Evolutionary conservation across 2,797 vertebrate genomes (phyloP).

Genomic region (Hydrolagus colliei): DNA sequence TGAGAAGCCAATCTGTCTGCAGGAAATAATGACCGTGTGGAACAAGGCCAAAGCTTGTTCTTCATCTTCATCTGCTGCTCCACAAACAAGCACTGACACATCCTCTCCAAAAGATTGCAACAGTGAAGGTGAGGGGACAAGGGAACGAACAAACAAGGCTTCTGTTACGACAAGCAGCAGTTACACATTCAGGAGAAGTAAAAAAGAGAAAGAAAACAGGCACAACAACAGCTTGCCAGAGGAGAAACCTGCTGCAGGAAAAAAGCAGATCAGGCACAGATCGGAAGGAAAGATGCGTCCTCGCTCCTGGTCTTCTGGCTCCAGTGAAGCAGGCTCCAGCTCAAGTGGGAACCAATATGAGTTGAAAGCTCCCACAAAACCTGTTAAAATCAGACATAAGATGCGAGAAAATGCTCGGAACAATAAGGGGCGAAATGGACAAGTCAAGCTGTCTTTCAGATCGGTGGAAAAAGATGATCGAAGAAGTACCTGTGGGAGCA

Average conservation of each 20-base stretch:
- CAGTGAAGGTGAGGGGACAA: constrained; percentile 78
- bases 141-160: constrained; percentile 61
- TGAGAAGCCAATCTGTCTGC: constrained; percentile 95
- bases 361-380: constrained; percentile 65
- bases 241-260: constrained; percentile 65
- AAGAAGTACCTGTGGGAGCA: constrained; percentile 58
- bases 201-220: constrained; percentile 81
- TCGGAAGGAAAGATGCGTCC: constrained; percentile 79
- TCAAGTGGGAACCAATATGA: constrained; percentile 87
- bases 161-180: constrained; percentile 55
- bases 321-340: constrained; percentile 91
- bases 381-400: constrained; percentile 79
- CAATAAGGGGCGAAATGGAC: constrained; percentile 75
- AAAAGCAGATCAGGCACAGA: constrained; percentile 76
- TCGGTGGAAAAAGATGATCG: constrained; percentile 69
- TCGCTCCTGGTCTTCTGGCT: constrained; percentile 94
- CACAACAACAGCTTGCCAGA: constrained; percentile 59
- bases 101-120: constrained; percentile 95
- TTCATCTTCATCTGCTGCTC: constrained; percentile 86
- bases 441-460: constrained; percentile 71
- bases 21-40: constrained; percentile 98
- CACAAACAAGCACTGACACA: constrained; percentile 91
- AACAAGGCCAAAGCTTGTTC: constrained; percentile 86
- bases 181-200: constrained; percentile 66
- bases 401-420: constrained; percentile 72